Conservation (phyloP, 1,140 invertebrate genomes). For the Bicyclus anynana region DNA sequence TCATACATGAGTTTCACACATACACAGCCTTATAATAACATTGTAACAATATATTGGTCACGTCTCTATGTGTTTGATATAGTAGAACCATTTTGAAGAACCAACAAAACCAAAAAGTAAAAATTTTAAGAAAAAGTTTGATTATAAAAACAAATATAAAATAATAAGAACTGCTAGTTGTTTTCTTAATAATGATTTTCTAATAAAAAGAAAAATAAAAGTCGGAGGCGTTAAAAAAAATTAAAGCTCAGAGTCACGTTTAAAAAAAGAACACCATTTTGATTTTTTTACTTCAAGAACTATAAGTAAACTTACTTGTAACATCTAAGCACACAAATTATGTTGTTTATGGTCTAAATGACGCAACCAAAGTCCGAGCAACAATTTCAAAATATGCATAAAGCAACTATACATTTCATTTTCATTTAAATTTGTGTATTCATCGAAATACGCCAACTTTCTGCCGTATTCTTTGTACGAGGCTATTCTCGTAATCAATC, state of each 20-base stretch:
- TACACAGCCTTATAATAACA: constrained; percentile 26
- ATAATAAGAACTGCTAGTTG: no score
- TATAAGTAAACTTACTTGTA: no score
- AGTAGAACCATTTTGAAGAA: constrained; percentile 3
- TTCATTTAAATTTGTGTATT: constrained; percentile 56
- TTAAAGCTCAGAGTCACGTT: no score
- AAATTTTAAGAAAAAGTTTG: neutral
- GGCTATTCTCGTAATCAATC: constrained; percentile 51
- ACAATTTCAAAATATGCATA: constrained; percentile 54
- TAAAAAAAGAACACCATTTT: no score
- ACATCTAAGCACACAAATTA: constrained; percentile 24
- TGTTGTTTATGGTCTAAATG: constrained; percentile 62
- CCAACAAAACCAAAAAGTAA: no score
- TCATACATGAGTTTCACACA: constrained; percentile 19
- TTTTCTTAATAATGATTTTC: no score
- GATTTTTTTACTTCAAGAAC: no score
- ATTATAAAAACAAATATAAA: neutral
- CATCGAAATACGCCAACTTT: constrained; percentile 52
- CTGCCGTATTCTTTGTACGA: constrained; percentile 45
- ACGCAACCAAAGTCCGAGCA: constrained; percentile 65
- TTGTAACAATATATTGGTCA: constrained; percentile 27
- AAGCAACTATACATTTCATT: constrained; percentile 61
- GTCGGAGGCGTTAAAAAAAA: no score
- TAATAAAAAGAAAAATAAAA: no score
- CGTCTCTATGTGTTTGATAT: constrained; percentile 9